phyloP scores from a whole-genome alignment of 2,113 vertebrate genomes.

The Neolamprologus ventralis region DNA sequence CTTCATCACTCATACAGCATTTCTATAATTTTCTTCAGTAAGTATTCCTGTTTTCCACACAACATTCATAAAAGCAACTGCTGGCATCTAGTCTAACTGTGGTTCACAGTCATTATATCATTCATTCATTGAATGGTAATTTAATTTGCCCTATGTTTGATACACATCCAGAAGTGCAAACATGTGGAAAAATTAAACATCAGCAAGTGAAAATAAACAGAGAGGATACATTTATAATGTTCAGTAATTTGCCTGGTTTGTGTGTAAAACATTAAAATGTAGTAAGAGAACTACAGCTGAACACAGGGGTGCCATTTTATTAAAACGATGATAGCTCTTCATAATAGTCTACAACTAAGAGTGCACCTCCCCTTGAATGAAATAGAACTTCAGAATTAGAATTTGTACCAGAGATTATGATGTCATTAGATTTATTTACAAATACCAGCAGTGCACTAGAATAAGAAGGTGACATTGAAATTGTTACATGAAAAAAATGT shows the following conservation, averaged over 20 bases:
- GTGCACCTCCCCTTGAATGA: background rate
- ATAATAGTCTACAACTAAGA: background rate
- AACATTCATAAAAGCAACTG: constrained; percentile 1
- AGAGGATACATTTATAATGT: background rate
- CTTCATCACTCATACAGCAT: constrained; percentile 78
- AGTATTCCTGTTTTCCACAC: constrained; percentile 72
- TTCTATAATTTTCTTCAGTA: constrained; percentile 87
- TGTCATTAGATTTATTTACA: background rate
- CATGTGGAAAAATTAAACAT: background rate
- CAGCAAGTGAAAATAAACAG: background rate
- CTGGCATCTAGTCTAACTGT: background rate
- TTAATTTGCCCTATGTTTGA: background rate
- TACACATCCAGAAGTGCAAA: background rate
- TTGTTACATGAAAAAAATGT: background rate
- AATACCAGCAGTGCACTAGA: background rate
- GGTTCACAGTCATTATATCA: background rate
- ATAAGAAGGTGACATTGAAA: background rate
- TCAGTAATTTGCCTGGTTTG: background rate
- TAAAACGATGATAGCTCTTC: background rate
- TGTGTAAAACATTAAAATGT: background rate
- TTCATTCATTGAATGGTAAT: constrained; percentile 47
- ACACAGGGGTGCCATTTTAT: background rate
- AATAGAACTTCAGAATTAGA: background rate
- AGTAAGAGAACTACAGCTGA: background rate
- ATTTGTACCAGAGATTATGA: background rate